Conservation (phyloP, 1,140 invertebrate species). For the Phenacoccus solenopsis region DNA sequence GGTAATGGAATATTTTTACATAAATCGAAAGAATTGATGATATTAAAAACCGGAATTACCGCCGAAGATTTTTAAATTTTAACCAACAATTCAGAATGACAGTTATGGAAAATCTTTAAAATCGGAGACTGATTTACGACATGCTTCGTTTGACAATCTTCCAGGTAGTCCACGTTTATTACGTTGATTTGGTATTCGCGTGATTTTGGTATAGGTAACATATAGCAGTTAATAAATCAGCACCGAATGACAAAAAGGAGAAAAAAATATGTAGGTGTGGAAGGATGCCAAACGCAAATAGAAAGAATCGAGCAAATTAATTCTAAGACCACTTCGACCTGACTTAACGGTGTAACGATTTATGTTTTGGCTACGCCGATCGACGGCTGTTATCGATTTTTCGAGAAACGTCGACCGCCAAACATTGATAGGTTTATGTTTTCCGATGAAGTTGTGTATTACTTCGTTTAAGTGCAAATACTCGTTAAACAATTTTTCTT, state of each 20-base stretch:
- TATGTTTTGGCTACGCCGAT: conserved; percentile 1
- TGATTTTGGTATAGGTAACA: neutral
- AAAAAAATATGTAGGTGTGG: conserved; percentile 2
- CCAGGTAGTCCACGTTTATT: neutral
- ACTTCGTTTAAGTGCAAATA: conserved; percentile 2
- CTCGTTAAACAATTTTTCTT: neutral
- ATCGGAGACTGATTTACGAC: neutral
- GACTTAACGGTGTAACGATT: conserved; percentile 1
- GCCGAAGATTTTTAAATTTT: neutral
- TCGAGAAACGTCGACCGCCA: neutral
- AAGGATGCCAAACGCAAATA: conserved; percentile 1
- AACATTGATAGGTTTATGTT: conserved; percentile 3
- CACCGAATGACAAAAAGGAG: neutral
- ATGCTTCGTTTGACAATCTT: neutral
- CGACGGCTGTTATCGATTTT: neutral
- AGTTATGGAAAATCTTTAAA: neutral
- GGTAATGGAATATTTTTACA: neutral
- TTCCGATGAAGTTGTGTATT: neutral
- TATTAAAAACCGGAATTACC: conserved; percentile 2
- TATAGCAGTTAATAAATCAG: conserved; percentile 3
- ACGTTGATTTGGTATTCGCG: neutral
- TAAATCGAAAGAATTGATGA: conserved; percentile 3
- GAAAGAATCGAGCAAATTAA: conserved; percentile 2
- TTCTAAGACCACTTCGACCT: neutral
- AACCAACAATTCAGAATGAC: neutral